These are phyloP conservation scores for Neodiprion lecontei DNA, from an alignment of 1,140 invertebrate species.

Conservation along the genomic window DNA sequence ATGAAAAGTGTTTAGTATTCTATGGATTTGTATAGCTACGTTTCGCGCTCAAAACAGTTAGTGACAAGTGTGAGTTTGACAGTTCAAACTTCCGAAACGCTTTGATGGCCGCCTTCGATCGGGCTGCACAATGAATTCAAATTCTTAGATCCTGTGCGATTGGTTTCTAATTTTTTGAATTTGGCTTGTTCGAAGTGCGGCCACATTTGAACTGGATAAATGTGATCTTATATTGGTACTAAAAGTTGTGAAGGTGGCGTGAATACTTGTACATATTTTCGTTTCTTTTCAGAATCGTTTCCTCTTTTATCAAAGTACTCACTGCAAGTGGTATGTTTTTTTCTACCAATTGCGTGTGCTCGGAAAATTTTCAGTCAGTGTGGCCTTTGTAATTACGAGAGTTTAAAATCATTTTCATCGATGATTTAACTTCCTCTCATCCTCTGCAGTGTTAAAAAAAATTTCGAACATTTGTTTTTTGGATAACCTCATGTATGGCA, in stretches of 20 bases:
- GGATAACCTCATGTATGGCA: not conserved
- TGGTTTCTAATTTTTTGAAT: not conserved
- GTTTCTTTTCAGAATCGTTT: no score
- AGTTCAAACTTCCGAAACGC: not conserved
- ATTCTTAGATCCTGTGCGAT: not conserved
- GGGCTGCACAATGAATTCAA: slow-evolving; percentile 21
- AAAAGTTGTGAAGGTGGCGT: slow-evolving; percentile 46
- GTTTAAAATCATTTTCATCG: slow-evolving; percentile 11
- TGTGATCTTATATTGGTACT: slow-evolving; percentile 16
- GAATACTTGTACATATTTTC: slow-evolving; percentile 7
- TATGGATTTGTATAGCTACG: not conserved
- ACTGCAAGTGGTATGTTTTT: no score
- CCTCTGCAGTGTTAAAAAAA: no score
- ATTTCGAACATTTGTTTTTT: not conserved
- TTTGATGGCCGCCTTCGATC: slow-evolving; percentile 38
- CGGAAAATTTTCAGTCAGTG: not conserved
- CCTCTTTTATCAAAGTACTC: no score
- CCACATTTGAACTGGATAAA: slow-evolving; percentile 46
- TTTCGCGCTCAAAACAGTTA: not conserved
- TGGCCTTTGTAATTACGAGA: not conserved
- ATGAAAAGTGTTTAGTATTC: not conserved
- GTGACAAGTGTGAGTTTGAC: slow-evolving; percentile 2
- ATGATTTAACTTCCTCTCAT: not conserved
- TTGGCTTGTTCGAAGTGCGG: slow-evolving; percentile 42
- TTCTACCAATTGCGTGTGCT: no score